Evolutionary conservation across 2,113 vertebrate genomes (phyloP).

Genomic region (Tinamus guttatus): DNA sequence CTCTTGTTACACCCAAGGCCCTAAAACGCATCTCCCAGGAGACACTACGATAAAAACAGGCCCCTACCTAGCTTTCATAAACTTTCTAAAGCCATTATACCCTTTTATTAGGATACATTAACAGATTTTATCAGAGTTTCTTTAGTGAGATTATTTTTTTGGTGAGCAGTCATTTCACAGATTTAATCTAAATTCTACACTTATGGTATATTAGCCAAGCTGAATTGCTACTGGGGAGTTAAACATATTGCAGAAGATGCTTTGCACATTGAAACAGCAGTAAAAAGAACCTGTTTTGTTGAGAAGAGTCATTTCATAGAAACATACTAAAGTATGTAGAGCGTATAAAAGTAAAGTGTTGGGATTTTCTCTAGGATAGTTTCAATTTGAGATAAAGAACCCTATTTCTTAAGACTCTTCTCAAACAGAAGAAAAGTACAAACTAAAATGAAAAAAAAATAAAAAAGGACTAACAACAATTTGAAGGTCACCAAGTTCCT

Average conservation of each 20-base stretch:
- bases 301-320: constrained; percentile 41
- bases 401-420: neutral
- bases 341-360: constrained; percentile 45
- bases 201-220: constrained; percentile 29
- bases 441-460: neutral
- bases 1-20: neutral
- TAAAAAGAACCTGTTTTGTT: constrained; percentile 43
- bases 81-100: neutral
- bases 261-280: constrained; percentile 37
- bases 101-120: neutral
- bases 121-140: neutral
- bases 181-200: constrained; percentile 35
- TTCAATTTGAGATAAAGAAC: constrained; percentile 42
- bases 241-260: constrained; percentile 43
- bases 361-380: constrained; percentile 27
- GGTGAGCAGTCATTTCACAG: neutral
- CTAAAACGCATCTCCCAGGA: neutral
- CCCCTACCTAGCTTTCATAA: too few species aligned
- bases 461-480: neutral
- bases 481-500: neutral
- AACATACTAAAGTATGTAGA: constrained; percentile 33
- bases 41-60: accelerated
- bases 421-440: neutral
- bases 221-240: constrained; percentile 52
- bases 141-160: neutral